Percentiles rank a stretch among this genome's conserved stretches.
These are phyloP conservation scores for Trissolcus basalis DNA, from an alignment of 1,140 invertebrate genomes.

Conservation along the genomic window DNA sequence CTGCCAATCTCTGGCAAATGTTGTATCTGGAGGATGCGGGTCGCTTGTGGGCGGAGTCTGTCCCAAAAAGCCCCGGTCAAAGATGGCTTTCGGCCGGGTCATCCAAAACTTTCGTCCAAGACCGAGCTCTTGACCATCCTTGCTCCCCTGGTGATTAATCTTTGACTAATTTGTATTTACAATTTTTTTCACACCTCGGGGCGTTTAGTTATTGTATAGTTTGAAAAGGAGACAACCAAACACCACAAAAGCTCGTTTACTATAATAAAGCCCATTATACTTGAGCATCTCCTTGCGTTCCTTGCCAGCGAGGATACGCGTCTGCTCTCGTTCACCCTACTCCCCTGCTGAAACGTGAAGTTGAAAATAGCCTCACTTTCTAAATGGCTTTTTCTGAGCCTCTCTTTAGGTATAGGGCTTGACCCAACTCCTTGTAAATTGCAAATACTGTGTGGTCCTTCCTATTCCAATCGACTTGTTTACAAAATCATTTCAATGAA, in stretches of 20 bases:
- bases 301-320: not conserved
- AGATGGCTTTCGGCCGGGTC: constrained; percentile 37
- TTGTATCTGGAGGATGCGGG: constrained; percentile 4
- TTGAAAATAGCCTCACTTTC: constrained; percentile 47
- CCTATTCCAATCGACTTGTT: constrained; percentile 62
- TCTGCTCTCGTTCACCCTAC: constrained; percentile 17
- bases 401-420: no score
- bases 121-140: constrained; percentile 25
- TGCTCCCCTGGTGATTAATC: constrained; percentile 67
- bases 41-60: constrained; percentile 35
- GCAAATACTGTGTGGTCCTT: constrained; percentile 20
- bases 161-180: constrained; percentile 75
- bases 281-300: not conserved
- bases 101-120: constrained; percentile 33
- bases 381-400: constrained; percentile 15
- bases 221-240: constrained; percentile 13
- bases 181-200: constrained; percentile 67
- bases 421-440: no score
- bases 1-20: constrained; percentile 8
- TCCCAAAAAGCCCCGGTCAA: constrained; percentile 47
- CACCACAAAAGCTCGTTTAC: not conserved
- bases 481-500: constrained; percentile 66
- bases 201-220: constrained; percentile 60
- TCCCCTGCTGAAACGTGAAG: constrained; percentile 35
- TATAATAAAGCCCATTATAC: constrained; percentile 12